Evolutionary conservation across 2,113 vertebrate species (phyloP), one percentile per base, ranked within the genome.

Genomic region (Nannobrachium achirus): DNA sequence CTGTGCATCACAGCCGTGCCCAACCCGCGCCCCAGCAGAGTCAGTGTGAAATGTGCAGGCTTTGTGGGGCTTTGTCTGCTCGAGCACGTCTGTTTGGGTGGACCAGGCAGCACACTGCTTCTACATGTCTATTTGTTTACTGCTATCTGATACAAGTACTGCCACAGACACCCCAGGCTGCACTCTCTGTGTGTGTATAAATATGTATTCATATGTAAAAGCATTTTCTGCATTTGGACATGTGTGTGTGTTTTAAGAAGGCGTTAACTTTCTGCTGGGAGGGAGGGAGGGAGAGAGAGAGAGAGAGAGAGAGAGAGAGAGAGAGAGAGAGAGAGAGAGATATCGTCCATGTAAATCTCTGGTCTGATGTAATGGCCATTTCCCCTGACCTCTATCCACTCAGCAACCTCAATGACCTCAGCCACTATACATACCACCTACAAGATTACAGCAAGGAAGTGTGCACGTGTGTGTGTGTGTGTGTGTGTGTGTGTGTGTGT

Each of bases 51-150:
- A 91, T 87, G 86, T 88, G 86, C 88, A 86, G 85, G 79, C 77
- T 90, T 89, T 91, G 88, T 89, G 82, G 84, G 80, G 78, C 85
- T 89, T 85, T 90, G 86, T 90, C 85, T 91, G 89, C 78, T 67
- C 64, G 65, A 84, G 83, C 81, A 66, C 86, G 80, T 87, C 80
- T 89, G 86, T 87, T 89, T 87, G 86, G 76, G 77, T 86, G 76
- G 72, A 89, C 80, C 72, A 85, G n/a, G n/a, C n/a, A n/a, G 82
- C 76, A 81, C 57, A 57, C 83, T 78, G 58, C 72, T 63, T 81
- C 85, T 74, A 79, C 74, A 87, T 80, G 78, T 68, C 66, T 85
- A 85, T 88, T 88, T 87, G 74, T 79, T 58, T 88, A 82, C 87
- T n/a, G n/a, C n/a, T 86, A 86, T 90, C 89, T 87, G 70, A 63